Conservation (phyloP, 2,888 invertebrate genomes). For the Strigamia transsilvanica region DNA sequence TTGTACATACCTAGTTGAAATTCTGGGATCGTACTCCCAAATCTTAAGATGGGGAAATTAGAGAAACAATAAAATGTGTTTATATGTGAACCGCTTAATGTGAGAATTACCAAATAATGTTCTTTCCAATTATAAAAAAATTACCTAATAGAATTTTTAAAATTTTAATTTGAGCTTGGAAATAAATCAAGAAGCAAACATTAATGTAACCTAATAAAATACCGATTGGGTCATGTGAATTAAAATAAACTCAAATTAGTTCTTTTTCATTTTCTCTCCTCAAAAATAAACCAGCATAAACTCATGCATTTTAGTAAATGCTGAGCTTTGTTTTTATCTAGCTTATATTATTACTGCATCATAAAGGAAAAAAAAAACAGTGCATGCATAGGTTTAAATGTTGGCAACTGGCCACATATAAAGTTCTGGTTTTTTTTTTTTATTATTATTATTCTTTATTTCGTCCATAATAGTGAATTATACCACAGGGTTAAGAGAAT, state of each 20-base stretch:
- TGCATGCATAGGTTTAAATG: slow-evolving; percentile 19
- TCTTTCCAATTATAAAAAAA: no score
- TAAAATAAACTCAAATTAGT: neutral
- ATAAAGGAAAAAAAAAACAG: slow-evolving; percentile 16
- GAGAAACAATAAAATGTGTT: no score
- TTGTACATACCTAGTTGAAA: no score
- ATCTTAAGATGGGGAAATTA: no score
- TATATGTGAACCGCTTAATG: no score
- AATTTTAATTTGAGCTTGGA: no score
- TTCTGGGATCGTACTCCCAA: no score
- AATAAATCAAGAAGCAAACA: no score
- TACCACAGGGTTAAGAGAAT: neutral
- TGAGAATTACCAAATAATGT: no score
- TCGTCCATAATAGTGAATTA: slow-evolving; percentile 28
- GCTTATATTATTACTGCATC: slow-evolving; percentile 25
- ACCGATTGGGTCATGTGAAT: neutral
- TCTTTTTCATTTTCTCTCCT: neutral
- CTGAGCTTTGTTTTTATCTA: slow-evolving; percentile 5
- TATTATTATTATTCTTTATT: neutral
- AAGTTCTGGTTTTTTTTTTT: neutral
- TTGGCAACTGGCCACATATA: slow-evolving; percentile 19
- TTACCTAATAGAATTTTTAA: no score
- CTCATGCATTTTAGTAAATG: neutral
- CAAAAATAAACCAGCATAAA: neutral
- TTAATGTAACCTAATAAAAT: no score